Evolutionary conservation across 2,797 vertebrate genomes (phyloP), one percentile per base, ranked within the genome.

Genomic region (Falco naumanni): DNA sequence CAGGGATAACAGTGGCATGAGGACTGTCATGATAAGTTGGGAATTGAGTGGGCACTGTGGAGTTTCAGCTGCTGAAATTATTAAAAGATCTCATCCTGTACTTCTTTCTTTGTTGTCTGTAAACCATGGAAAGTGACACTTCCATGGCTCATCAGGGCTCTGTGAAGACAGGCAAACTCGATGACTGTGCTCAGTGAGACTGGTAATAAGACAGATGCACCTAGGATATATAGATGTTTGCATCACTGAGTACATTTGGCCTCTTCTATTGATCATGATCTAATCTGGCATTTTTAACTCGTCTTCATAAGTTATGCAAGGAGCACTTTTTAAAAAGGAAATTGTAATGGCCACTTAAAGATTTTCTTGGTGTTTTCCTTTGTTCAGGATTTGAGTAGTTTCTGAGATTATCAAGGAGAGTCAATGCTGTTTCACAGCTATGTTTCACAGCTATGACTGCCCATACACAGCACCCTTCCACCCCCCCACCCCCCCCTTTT

Each of bases 1-100:
- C 0, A 2, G 29, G 26, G 76, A 4, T 28, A 57, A 45, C 33
- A 39, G 54, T 4, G 19, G 5, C 16, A 39, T 1, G 3, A 78
- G 20, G 50, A 70, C 26, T 60, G 66, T 21, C 41, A 17, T 17
- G n/a, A 61, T 53, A 50, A 71, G 53, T n/a, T 78, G 21, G 43
- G 69, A 81, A 54, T 56, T 0, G 0, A 68, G 16, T 18, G 43
- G 31, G 26, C 16, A 29, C 66, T 53, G 34, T 37, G 20, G 24
- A 87, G 64, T 71, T 78, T 90, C 63, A 75, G 43, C 25, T 84
- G 28, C 39, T 63, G 70, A 92, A 92, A 84, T 69, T 61, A 37
- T 57, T 71, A 34, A 45, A n/a, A 22, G 21, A 24, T 71, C 39
- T 89, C 11, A 26, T 37, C 26, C 18, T 5, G 0, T 60, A 13